Conservation (phyloP, 2,888 invertebrate species). For the Prosapia bicincta region DNA sequence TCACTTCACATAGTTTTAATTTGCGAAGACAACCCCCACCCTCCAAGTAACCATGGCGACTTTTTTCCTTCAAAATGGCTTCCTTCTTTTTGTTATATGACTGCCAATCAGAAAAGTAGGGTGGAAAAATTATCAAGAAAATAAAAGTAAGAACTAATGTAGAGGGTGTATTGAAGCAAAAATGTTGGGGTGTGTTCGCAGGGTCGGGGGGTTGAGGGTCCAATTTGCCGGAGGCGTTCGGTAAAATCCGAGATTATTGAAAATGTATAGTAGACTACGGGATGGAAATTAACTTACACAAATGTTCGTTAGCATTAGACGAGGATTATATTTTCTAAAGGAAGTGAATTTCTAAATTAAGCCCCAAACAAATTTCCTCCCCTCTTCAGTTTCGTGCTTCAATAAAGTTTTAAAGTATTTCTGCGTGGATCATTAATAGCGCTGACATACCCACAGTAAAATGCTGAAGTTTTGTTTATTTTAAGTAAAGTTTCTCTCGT, state of each 20-base stretch:
- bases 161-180: neutral
- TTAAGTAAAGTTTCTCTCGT: too few relatives aligned
- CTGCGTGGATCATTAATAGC: neutral
- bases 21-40: neutral
- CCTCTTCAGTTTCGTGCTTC: neutral
- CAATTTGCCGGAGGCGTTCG: neutral
- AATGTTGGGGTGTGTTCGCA: neutral
- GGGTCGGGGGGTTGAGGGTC: neutral
- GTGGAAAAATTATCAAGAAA: conserved; percentile 26
- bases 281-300: conserved; percentile 3
- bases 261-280: conserved; percentile 6
- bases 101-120: conserved; percentile 28
- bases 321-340: neutral
- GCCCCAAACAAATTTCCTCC: neutral
- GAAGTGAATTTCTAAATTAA: neutral
- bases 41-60: conserved; percentile 20
- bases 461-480: too few relatives aligned
- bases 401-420: neutral
- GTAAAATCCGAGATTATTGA: conserved; percentile 5
- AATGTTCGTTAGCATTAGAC: conserved; percentile 1
- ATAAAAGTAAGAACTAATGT: conserved; percentile 18
- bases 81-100: conserved; percentile 22
- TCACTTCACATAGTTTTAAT: neutral
- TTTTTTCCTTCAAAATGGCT: conserved; percentile 25
- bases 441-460: neutral